Evolutionary conservation across 92 coral and sea anemone genomes (phyloP).

Genomic region (Phymanthus crucifer): DNA sequence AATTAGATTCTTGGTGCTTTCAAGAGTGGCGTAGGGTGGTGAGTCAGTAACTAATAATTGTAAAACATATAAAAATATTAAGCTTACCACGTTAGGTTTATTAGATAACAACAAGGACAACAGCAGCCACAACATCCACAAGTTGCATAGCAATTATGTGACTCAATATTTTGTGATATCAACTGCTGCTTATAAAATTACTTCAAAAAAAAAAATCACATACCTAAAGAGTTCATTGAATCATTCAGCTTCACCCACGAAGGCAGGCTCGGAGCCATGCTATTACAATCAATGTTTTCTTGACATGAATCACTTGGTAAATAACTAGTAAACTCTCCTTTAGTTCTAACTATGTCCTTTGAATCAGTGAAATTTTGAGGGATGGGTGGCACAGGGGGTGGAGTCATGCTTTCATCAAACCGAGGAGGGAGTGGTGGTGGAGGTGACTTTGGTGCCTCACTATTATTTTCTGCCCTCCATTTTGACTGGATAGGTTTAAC

Average conservation of each 20-base stretch:
- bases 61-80: not conserved
- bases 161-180: too few species aligned
- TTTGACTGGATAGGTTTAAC: conserved; percentile 45
- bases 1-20: conserved; percentile 54
- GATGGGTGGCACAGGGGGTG: conserved; percentile 46
- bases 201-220: not conserved
- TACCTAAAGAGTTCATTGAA: conserved; percentile 45
- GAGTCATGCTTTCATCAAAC: conserved; percentile 33
- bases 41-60: conserved; percentile 62
- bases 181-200: not conserved
- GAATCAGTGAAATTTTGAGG: conserved; percentile 20
- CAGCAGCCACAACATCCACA: too few species aligned
- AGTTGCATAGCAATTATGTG: too few species aligned
- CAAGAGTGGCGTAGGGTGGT: conserved; percentile 82
- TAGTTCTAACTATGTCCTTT: conserved; percentile 36
- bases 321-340: conserved; percentile 55
- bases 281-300: conserved; percentile 17
- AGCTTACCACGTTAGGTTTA: not conserved
- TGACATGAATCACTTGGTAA: conserved; percentile 21
- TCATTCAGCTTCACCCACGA: conserved; percentile 57
- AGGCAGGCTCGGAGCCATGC: conserved; percentile 28
- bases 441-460: conserved; percentile 30
- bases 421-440: conserved; percentile 64
- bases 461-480: conserved; percentile 14
- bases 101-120: too few species aligned